These are phyloP conservation scores for Trichomalopsis sarcophagae DNA, from an alignment of 1,140 invertebrate species.

Conservation along the genomic window DNA sequence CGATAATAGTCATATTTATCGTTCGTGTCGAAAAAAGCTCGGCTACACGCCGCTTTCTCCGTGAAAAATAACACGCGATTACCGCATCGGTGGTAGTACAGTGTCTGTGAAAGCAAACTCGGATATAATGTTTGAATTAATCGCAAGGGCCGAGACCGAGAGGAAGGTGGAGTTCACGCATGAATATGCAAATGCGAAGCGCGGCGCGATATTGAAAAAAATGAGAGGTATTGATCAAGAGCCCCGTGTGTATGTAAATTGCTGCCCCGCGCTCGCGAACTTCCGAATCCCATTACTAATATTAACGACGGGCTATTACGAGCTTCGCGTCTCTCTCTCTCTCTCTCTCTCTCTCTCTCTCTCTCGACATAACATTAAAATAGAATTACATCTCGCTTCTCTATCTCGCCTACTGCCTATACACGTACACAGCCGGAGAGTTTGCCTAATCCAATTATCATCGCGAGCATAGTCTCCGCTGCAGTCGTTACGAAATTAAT, in stretches of 20 bases:
- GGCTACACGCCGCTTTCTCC: no score
- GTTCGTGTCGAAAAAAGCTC: background rate
- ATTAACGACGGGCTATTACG: background rate
- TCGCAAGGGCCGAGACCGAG: background rate
- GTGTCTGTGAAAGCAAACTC: no score
- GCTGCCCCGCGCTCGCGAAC: background rate
- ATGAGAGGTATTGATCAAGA: background rate
- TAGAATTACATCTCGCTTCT: background rate
- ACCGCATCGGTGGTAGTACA: no score
- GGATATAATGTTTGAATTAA: background rate
- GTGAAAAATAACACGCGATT: no score
- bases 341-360: no score
- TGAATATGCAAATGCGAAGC: background rate
- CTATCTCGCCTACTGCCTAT: no score
- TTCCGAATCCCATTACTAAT: background rate
- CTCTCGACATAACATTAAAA: background rate
- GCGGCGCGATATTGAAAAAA: background rate
- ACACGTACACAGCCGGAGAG: background rate
- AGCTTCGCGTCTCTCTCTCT: background rate
- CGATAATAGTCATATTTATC: no score
- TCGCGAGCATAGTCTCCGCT: background rate
- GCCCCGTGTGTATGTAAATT: background rate
- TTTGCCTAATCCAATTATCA: constrained; percentile 6
- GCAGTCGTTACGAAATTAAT: background rate
- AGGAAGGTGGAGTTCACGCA: background rate